These are phyloP conservation scores for Acanthoscelides obtectus DNA, from an alignment of 2,888 invertebrate genomes.

Conservation along the genomic window DNA sequence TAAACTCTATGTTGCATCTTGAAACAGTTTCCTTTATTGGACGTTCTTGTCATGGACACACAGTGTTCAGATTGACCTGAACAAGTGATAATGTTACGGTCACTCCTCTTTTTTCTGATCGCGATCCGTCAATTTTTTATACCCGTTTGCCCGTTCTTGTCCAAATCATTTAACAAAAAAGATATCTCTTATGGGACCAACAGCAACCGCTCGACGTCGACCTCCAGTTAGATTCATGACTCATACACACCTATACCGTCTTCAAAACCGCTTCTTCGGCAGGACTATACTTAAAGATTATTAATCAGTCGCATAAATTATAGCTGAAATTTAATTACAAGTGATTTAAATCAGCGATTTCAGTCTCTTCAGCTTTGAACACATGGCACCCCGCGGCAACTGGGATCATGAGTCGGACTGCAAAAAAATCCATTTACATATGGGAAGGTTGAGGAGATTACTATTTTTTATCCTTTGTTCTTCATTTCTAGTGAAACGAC, in stretches of 20 bases:
- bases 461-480: neutral
- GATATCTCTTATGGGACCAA: neutral
- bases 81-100: no score
- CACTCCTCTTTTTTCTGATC: no score
- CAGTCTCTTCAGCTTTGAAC: slow-evolving; percentile 5
- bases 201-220: neutral
- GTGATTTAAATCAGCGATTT: slow-evolving; percentile 10
- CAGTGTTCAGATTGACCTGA: no score
- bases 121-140: neutral
- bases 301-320: neutral
- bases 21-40: no score
- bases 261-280: neutral
- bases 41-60: no score
- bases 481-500: neutral
- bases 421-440: neutral
- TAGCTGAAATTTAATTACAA: neutral
- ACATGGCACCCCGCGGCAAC: slow-evolving; percentile 12
- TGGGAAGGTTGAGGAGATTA: neutral
- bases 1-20: no score
- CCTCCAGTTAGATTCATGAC: neutral
- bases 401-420: neutral
- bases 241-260: neutral
- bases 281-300: neutral
- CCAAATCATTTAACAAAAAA: neutral
- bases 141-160: neutral